Percentiles rank a stretch among this genome's conserved stretches.
phyloP scores from a whole-genome alignment of 2,888 invertebrate species.

The Therioaphis trifolii region DNA sequence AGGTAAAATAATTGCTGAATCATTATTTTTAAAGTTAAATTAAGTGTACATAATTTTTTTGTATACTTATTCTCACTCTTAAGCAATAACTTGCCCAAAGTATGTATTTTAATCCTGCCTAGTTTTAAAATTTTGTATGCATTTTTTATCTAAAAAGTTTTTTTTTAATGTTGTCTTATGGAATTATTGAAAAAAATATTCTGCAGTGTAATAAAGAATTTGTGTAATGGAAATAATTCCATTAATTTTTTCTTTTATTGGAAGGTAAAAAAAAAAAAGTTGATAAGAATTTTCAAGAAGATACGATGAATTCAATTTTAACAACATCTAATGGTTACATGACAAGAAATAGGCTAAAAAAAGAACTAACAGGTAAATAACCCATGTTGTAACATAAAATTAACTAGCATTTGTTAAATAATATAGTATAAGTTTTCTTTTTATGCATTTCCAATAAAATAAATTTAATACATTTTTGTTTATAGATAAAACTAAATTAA shows the following conservation, averaged over 20 bases:
- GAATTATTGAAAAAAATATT: neutral
- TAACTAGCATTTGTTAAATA: neutral
- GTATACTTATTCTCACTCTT: no score
- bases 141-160: no score
- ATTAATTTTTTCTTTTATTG: slow-evolving; percentile 1
- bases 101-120: no score
- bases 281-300: neutral
- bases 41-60: no score
- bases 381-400: neutral
- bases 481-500: no score
- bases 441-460: no score
- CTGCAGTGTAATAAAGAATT: neutral
- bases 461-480: no score
- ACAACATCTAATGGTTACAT: slow-evolving; percentile 40
- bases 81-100: no score
- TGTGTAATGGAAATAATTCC: neutral
- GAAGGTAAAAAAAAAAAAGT: slow-evolving; percentile 43
- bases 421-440: neutral
- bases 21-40: no score
- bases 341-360: slow-evolving; percentile 46
- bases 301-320: slow-evolving; percentile 2
- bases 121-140: no score
- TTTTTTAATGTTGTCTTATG: no score
- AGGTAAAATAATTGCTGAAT: no score
- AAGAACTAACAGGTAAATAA: slow-evolving; percentile 3